Evolutionary conservation across 2,797 vertebrate genomes (phyloP).

Genomic region (Apogon hyalosoma): DNA sequence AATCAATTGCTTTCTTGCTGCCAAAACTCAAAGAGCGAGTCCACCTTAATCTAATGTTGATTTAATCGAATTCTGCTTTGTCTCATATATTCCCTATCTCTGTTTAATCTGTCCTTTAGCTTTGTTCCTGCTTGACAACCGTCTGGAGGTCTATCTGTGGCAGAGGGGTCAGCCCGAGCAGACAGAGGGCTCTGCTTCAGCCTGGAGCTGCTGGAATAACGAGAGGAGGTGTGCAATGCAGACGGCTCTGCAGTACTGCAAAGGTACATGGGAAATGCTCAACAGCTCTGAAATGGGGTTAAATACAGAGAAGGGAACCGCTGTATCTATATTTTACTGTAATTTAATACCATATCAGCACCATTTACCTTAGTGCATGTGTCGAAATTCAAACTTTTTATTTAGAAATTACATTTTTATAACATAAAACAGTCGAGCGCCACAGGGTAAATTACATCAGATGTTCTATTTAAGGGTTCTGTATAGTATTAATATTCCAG

Average conservation of each 20-base stretch:
- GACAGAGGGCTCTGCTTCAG: conserved; percentile 55
- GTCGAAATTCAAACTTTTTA: no score
- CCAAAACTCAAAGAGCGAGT: neutral
- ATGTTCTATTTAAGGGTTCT: no score
- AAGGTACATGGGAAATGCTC: conserved; percentile 67
- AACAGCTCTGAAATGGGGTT: neutral
- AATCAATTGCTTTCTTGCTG: neutral
- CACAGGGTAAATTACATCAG: no score
- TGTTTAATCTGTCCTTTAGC: conserved; percentile 64
- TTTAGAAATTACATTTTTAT: no score
- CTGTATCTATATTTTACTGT: no score
- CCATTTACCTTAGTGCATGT: no score
- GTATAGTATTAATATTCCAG: no score
- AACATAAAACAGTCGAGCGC: no score
- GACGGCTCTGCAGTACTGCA: conserved; percentile 85
- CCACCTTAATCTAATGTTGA: neutral
- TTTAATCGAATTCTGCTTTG: neutral
- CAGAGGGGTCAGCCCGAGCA: conserved; percentile 74
- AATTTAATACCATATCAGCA: no score
- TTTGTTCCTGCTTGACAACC: conserved; percentile 86
- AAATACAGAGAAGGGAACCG: no score
- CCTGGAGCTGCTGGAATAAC: conserved; percentile 71
- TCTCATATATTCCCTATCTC: neutral
- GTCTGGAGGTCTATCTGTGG: conserved; percentile 88
- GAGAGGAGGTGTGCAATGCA: conserved; percentile 85